phyloP scores from a whole-genome alignment of 2,113 vertebrate genomes.

The Dipodomys stephensi region DNA sequence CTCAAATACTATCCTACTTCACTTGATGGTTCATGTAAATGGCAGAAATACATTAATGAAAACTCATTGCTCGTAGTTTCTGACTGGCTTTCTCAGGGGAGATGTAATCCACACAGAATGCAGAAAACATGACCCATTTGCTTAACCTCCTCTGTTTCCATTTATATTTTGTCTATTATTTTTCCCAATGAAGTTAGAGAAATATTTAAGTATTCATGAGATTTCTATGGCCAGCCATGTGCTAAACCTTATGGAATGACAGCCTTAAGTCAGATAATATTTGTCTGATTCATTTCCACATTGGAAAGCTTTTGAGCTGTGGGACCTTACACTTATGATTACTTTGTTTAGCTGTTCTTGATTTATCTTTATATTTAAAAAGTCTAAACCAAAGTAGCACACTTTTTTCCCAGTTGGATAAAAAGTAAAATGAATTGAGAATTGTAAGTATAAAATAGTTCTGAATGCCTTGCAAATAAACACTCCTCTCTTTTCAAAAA shows the following conservation, averaged over 20 bases:
- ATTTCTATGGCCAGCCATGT: not conserved
- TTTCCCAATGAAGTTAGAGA: not conserved
- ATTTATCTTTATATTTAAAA: not conserved
- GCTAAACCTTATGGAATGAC: not conserved
- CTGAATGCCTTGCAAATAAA: not conserved
- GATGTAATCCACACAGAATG: rapidly evolving
- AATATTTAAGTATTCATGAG: not conserved
- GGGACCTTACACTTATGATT: not conserved
- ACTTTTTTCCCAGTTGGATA: not conserved
- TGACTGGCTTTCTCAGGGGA: not conserved
- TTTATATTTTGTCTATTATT: not conserved
- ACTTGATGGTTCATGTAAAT: not conserved
- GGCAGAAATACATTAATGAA: not conserved
- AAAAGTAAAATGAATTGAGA: not conserved
- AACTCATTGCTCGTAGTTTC: not conserved
- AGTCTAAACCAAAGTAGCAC: not conserved
- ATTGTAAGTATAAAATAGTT: not conserved
- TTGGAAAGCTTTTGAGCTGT: not conserved
- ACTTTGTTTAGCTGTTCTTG: not conserved
- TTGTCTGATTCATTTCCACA: not conserved
- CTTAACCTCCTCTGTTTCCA: not conserved
- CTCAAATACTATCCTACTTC: not conserved
- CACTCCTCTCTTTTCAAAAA: not conserved
- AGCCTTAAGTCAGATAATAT: not conserved
- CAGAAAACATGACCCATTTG: no score